Base-by-base conservation (phyloP, 92 coral and sea anemone genomes). In the Epizoanthus illoricatus region DNA sequence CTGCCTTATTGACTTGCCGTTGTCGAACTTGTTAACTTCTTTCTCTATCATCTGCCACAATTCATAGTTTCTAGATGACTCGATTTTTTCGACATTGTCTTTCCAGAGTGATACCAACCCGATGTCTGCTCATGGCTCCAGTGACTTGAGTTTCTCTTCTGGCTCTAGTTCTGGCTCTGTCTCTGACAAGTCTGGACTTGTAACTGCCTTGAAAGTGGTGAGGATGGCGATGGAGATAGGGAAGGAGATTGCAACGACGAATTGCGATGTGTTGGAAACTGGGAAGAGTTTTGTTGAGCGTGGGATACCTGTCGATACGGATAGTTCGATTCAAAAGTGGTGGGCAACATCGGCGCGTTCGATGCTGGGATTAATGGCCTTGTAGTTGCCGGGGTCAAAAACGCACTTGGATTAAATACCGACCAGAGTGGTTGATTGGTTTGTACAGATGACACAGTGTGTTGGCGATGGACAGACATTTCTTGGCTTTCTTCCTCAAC, bases 101-200 rank as follows among this genome's bases (percentile, higher is more conserved):
- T 41, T 83, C 86, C 86, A 71, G 56, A 59, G 39, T 47, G 65
- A 66, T n/a, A 83, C 86, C 8, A 83, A 12, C 19, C 79, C 8
- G 62, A 67, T 65, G 86, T 83, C 69, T 72, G 72, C 66, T 72
- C 73, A 17, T 83, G 20, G 20, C 63, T 72, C 80, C 86, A 71
- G 16, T 19, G 41, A 54, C 78, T 73, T 5, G 2, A 52, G 28
- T 49, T 49, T 2, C 41, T 41, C 13, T 40, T 10, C 4, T 49
- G 63, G 61, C 18, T 21, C 4, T 49, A 45, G 61, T 8, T 21
- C 23, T 21, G 62, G 64, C 23, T 16, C 19, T 49, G 42, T 12
- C 24, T 28, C 33, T 28, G 33, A 1, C 0, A 28, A 28, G 2
- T 28, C 36, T 28, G 36, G 36, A 28, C 36, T 28, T 28, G 59